Percentiles rank a stretch among this genome's conserved stretches.
phyloP scores from a whole-genome alignment of 2,888 invertebrate species.

The Cabera pusaria region DNA sequence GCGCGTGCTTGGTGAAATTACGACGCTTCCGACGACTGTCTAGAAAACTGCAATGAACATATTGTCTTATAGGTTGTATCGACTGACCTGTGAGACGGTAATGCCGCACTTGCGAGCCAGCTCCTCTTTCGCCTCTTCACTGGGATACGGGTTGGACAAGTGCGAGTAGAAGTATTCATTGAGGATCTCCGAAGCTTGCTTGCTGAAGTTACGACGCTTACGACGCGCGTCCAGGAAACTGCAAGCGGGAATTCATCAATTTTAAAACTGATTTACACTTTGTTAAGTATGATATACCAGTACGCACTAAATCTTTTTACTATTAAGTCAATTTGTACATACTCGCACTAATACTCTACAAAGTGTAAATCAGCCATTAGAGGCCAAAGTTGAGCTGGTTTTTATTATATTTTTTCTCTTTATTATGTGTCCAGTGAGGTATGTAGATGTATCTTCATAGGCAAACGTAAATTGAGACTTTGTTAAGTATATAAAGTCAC shows the following conservation, averaged over 20 bases:
- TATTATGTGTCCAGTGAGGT: too few relatives aligned
- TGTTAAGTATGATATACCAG: too few relatives aligned
- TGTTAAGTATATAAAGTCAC: too few relatives aligned
- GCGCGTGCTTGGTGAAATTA: constrained; percentile 98
- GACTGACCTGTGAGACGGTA: constrained; percentile 91
- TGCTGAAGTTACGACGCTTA: constrained; percentile 99
- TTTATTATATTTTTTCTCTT: too few relatives aligned
- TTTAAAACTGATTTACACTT: too few relatives aligned
- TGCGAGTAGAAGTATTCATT: constrained; percentile 99
- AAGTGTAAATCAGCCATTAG: too few relatives aligned
- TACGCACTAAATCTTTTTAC: too few relatives aligned
- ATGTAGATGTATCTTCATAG: too few relatives aligned
- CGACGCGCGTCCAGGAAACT: constrained; percentile 90
- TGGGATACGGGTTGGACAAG: constrained; percentile 99
- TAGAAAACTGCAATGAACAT: constrained; percentile 69
- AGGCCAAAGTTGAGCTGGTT: constrained; percentile 61
- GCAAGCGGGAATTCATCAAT: constrained; percentile 46
- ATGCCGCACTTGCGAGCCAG: constrained; percentile 99
- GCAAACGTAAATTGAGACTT: too few relatives aligned
- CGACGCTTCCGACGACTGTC: constrained; percentile 91
- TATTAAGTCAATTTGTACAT: too few relatives aligned
- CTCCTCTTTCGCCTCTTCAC: constrained; percentile 99
- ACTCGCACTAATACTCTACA: too few relatives aligned
- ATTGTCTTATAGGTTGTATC: not conserved
- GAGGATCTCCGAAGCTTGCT: constrained; percentile 99